Percentiles rank a stretch among this genome's conserved stretches.
phyloP scores from a whole-genome alignment of 2,888 invertebrate genomes.

The Nysson spinosus region DNA sequence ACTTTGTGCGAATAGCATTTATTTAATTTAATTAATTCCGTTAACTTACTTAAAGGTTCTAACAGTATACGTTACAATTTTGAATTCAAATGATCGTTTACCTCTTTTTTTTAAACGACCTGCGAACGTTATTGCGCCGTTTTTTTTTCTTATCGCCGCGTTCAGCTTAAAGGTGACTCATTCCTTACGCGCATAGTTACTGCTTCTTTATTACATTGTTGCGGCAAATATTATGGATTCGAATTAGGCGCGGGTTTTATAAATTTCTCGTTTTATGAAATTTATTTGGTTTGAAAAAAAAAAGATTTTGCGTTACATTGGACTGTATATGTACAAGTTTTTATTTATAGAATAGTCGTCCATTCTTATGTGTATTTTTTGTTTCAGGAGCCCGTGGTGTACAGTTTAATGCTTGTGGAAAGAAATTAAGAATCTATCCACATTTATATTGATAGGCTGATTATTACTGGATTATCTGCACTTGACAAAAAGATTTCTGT shows the following conservation, averaged over 20 bases:
- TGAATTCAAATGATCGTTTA: too few relatives aligned
- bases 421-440: background rate
- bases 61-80: too few relatives aligned
- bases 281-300: background rate
- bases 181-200: slow-evolving; percentile 24
- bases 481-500: slow-evolving; percentile 2
- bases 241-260: too few relatives aligned
- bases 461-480: slow-evolving; percentile 5
- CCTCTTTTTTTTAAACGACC: too few relatives aligned
- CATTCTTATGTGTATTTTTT: background rate
- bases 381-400: slow-evolving; percentile 27
- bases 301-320: background rate
- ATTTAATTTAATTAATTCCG: too few relatives aligned
- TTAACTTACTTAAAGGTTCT: too few relatives aligned
- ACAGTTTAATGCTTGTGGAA: slow-evolving; percentile 4
- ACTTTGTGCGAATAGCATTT: too few relatives aligned
- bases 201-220: slow-evolving; percentile 1
- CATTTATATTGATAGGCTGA: slow-evolving; percentile 7
- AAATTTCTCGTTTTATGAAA: too few relatives aligned
- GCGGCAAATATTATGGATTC: too few relatives aligned
- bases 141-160: slow-evolving; percentile 24
- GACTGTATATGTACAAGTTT: background rate
- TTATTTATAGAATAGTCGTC: background rate
- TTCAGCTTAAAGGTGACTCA: slow-evolving; percentile 39
- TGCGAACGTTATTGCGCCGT: background rate